Base-by-base conservation (phyloP, 2,888 invertebrate genomes). In the Thymelicus sylvestris region DNA sequence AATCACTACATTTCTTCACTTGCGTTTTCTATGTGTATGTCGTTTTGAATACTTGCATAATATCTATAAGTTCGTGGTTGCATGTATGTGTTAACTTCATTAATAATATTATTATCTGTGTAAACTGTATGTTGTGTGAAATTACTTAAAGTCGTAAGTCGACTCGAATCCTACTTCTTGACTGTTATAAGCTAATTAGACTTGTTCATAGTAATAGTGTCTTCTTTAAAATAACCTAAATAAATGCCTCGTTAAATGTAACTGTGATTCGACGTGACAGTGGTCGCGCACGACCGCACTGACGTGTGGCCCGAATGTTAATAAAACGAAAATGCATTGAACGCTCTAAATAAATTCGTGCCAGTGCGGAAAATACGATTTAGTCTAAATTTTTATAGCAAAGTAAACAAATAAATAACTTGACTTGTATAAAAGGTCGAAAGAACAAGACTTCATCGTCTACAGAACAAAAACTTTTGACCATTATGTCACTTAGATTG, bases 271-370 rank as follows among this genome's bases (percentile, higher is more conserved):
- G 67, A 6, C 47, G 47, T 19, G 57, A 39, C 57, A 38, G 57
- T 60, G 31, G 74, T 75, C 77, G 75, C 73, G 74, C 74, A 77
- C 71, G 72, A 73, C 63, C 67, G 68, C 74, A 39, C 64, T 67
- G 67, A 67, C 64, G 69, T 4, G 66, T 72, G 52, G 67, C 71
- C 55, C 63, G 64, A 59, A 72, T 61, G 13, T 60, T 73, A 61
- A 66, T 66, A 67, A 62, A 67, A 69, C n/a, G 52, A 72, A 72
- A 74, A 67, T 62, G 72, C 39, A 63, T 64, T 57, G 66, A 47
- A 66, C 52, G 55, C 44, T 71, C 71, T 70, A 70, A 60, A 70
- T 65, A 60, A 52, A 31, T 65, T 60, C 13, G 19, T 41, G 52
- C 24, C 52, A 19, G 15, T 64, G 15, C 24, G 3, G 50, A 70